A percentile compares a stretch with the other conserved stretches of the same genome.
Evolutionary conservation across 1,140 invertebrate species (phyloP).

Genomic region (Harpegnathos saltator): DNA sequence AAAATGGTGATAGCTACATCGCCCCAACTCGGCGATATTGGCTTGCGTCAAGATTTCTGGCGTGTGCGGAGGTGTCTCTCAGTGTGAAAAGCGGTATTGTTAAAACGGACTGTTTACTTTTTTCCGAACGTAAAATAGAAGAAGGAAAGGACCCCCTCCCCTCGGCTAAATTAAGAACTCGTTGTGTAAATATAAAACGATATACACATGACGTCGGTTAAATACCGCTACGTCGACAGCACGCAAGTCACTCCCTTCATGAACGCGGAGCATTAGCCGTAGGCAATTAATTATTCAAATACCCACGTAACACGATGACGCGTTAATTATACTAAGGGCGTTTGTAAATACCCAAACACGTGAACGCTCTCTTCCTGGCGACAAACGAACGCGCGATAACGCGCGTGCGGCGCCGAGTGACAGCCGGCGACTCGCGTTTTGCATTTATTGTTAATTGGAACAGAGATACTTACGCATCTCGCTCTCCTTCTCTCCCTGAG

Average conservation of each 20-base stretch:
- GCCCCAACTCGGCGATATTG: too few species aligned
- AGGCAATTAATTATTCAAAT: constrained; percentile 72
- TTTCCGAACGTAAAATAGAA: background rate
- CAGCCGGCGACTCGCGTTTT: background rate
- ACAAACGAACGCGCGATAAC: constrained; percentile 28
- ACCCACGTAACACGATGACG: constrained; percentile 55
- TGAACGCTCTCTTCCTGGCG: background rate
- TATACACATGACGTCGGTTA: constrained; percentile 53
- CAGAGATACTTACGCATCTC: constrained; percentile 8
- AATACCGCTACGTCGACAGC: constrained; percentile 58
- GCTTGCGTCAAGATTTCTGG: background rate
- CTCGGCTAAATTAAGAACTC: constrained; percentile 51
- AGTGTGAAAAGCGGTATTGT: constrained; percentile 7
- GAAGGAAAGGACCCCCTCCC: constrained; percentile 12
- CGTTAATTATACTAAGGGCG: constrained; percentile 59
- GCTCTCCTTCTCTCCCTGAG: too few species aligned
- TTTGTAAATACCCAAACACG: constrained; percentile 40
- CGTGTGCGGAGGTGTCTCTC: background rate
- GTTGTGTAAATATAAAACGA: constrained; percentile 50
- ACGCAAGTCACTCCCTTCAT: constrained; percentile 68
- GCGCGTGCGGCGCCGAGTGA: constrained; percentile 3
- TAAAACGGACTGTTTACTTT: background rate
- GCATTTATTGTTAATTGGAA: constrained; percentile 36
- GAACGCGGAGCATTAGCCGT: constrained; percentile 66
- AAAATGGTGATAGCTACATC: too few species aligned